phyloP scores from a whole-genome alignment of 2,797 vertebrate species.

The Dipus sagitta region DNA sequence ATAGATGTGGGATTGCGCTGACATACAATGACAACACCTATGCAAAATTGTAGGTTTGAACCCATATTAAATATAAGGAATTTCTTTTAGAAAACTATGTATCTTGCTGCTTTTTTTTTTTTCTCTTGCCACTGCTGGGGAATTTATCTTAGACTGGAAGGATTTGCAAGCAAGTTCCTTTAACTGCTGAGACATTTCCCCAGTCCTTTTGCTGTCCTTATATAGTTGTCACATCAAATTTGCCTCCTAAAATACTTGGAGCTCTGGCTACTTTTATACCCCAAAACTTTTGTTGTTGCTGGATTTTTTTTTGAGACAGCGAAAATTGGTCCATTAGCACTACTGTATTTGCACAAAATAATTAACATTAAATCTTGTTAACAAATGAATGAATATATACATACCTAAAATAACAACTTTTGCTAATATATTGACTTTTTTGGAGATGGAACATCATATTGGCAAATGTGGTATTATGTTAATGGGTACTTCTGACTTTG shows the following conservation, averaged over 20 bases:
- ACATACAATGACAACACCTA: background rate
- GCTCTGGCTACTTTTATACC: background rate
- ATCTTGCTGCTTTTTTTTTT: no score
- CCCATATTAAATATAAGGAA: background rate
- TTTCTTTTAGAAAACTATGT: constrained; percentile 2
- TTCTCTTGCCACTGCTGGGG: no score
- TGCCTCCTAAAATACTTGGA: background rate
- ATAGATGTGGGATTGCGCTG: background rate
- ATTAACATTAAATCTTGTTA: constrained; percentile 15
- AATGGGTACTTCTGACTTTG: constrained; percentile 25
- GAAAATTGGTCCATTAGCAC: background rate
- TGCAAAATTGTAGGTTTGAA: background rate
- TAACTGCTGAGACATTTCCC: no score
- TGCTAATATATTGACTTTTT: background rate
- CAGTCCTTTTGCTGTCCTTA: background rate
- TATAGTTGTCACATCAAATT: background rate
- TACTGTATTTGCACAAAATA: constrained; percentile 9
- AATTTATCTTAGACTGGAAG: no score
- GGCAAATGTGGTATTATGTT: background rate
- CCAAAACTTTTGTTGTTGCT: background rate
- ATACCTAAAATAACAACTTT: constrained; percentile 24
- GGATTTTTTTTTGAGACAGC: background rate
- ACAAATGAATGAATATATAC: constrained; percentile 5
- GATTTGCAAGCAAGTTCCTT: no score
- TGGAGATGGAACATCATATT: background rate